Base-by-base conservation (phyloP, 2,797 vertebrate genomes). In the Manis crassicaudata region DNA sequence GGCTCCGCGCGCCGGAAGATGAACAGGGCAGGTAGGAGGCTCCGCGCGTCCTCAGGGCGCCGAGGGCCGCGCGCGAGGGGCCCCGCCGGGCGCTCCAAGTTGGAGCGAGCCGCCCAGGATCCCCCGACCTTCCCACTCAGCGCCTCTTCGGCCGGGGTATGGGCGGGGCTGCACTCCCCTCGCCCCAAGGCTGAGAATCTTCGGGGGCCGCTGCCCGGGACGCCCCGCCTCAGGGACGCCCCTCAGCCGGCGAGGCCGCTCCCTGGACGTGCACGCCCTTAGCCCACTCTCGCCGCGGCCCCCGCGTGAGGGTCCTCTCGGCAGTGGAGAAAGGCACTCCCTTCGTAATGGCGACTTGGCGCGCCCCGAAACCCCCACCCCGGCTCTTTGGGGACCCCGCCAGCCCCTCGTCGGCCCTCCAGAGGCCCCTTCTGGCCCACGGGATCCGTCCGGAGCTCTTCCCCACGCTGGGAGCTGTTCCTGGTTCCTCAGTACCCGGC, bases 21-120 rank as follows among this genome's bases (percentile, higher is more conserved):
- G 98, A 98, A 96, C 98, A 94, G 98, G 96, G 97, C 98, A 97
- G 98, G 98, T 98, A 97, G 97, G 98, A 79, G 97, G 73, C 63
- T 73, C 37, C 29, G 27, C 79, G 52, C 8, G 23, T 56, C 35
- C 95, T 7, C 62, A 46, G 4, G 25, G 82, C 29, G 65, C 65
- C 13, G 0, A 4, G 87, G 62, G 62, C 40, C n/a, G 25, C 43
- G 77, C 43, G 65, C n/a, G 20, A 16, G 62, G 70, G 18, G 56
- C 65, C 52, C 21, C 35, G 70, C 62, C 20, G 0, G 70, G 75
- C n/a, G 7, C 40, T 32, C 25, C 2, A 20, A 65, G 65, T 82
- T 80, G 90, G 83, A 8, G 35, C 8, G 25, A 76, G 68, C 75
- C 7, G 56, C 80, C 1, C 20, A 14, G 50, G 23, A 8, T 2